Conservation (phyloP, 2,888 invertebrate genomes). For the Thymelicus acteon region DNA sequence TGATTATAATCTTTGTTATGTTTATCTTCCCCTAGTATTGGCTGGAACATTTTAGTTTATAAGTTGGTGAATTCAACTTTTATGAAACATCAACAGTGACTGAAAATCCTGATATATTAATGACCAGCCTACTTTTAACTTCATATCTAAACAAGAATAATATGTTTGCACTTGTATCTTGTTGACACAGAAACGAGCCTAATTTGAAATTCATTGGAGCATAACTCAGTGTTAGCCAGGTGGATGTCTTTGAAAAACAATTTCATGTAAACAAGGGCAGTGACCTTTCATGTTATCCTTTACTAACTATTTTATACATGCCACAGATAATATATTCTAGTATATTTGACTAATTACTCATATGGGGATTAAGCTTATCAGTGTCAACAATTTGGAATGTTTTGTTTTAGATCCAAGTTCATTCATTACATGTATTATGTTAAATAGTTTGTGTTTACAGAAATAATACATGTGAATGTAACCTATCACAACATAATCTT, state of each 20-base stretch:
- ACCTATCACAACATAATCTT: background rate
- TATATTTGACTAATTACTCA: background rate
- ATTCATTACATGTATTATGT: too few species aligned
- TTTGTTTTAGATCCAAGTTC: too few species aligned
- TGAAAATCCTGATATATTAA: background rate
- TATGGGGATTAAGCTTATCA: too few species aligned
- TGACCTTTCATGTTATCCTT: constrained; percentile 8
- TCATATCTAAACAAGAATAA: constrained; percentile 11
- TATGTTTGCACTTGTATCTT: constrained; percentile 40
- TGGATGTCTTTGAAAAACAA: constrained; percentile 13
- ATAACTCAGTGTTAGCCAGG: background rate
- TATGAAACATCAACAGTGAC: too few species aligned
- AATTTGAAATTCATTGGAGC: constrained; percentile 48
- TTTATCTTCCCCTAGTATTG: too few species aligned
- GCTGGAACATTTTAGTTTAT: too few species aligned
- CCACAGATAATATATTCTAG: background rate
- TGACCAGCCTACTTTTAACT: background rate
- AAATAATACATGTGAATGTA: background rate
- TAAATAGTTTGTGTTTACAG: too few species aligned
- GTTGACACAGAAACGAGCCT: constrained; percentile 49
- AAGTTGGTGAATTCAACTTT: too few species aligned
- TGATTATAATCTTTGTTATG: too few species aligned
- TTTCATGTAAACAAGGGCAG: constrained; percentile 8
- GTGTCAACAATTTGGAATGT: too few species aligned
- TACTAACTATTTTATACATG: background rate